A percentile compares a stretch with the other conserved stretches of the same genome.
Conservation (phyloP, 1,140 invertebrate genomes). For the Drosophila orena region DNA sequence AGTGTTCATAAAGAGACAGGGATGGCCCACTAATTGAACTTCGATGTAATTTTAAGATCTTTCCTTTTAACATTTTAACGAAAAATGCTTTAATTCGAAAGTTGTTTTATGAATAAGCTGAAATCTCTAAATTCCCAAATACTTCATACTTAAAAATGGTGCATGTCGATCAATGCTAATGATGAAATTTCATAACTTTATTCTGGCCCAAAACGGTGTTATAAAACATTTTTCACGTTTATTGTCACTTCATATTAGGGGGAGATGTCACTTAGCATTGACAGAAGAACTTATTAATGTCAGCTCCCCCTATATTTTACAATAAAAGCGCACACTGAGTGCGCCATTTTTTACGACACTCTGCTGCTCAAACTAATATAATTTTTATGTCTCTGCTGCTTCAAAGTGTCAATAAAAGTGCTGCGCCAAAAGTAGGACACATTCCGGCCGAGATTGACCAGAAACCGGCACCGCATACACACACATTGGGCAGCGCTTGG, state of each 20-base stretch:
- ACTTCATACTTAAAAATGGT: background rate
- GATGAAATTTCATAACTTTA: constrained; percentile 4
- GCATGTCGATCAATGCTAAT: background rate
- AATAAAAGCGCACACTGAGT: constrained; percentile 8
- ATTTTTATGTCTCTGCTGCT: constrained; percentile 59
- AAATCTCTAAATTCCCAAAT: too few species aligned
- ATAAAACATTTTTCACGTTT: constrained; percentile 51
- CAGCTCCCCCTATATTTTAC: background rate
- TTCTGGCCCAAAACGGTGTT: constrained; percentile 12
- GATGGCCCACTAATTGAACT: constrained; percentile 64
- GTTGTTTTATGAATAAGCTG: too few species aligned
- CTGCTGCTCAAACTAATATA: constrained; percentile 55
- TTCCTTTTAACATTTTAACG: constrained; percentile 16
- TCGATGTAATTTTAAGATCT: constrained; percentile 61
- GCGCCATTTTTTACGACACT: constrained; percentile 40
- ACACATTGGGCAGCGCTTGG: background rate
- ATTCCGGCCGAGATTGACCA: constrained; percentile 44
- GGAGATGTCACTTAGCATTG: constrained; percentile 22
- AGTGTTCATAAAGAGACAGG: constrained; percentile 48
- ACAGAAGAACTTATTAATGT: constrained; percentile 50
- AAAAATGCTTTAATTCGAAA: constrained; percentile 24
- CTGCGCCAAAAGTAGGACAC: constrained; percentile 44
- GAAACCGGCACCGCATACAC: constrained; percentile 2
- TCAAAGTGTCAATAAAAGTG: constrained; percentile 62
- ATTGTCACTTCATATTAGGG: constrained; percentile 53